phyloP scores from a whole-genome alignment of 1,140 invertebrate genomes.

The Vollenhovia emeryi region DNA sequence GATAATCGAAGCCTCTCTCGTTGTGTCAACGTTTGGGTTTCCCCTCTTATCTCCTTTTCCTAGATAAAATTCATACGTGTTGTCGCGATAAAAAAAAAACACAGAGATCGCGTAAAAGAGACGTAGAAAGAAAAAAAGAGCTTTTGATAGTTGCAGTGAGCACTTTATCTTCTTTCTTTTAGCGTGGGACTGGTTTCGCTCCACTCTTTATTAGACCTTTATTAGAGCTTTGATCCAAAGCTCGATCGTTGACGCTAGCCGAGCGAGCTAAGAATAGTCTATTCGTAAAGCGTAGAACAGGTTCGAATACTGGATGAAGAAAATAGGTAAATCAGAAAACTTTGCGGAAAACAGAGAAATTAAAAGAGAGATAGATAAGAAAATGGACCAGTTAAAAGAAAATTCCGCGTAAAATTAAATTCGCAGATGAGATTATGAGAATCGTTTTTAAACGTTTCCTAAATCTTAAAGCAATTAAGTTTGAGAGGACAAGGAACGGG shows the following conservation, averaged over 20 bases:
- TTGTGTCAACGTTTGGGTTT: not conserved
- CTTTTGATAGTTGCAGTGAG: constrained; percentile 1
- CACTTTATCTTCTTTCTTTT: constrained; percentile 36
- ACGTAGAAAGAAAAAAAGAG: constrained; percentile 11
- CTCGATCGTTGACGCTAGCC: not conserved
- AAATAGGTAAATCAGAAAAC: constrained; percentile 9
- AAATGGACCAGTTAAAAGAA: no score
- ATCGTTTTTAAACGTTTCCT: not conserved
- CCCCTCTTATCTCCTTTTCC: not conserved
- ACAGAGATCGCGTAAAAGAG: not conserved
- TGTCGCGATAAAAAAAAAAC: not conserved
- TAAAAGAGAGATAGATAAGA: no score
- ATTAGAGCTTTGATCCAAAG: constrained; percentile 43
- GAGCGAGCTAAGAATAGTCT: constrained; percentile 34
- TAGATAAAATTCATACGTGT: not conserved
- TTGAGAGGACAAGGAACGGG: not conserved
- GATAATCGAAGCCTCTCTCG: not conserved
- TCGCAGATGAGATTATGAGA: not conserved
- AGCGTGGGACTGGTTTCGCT: constrained; percentile 31
- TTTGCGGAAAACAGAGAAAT: not conserved
- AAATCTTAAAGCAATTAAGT: not conserved
- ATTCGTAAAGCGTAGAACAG: constrained; percentile 33
- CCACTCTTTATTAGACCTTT: constrained; percentile 41
- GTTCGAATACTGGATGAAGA: not conserved
- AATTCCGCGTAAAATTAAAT: not conserved